Evolutionary conservation across 2,888 invertebrate genomes (phyloP).

Genomic region (Sclerodermus sp.): DNA sequence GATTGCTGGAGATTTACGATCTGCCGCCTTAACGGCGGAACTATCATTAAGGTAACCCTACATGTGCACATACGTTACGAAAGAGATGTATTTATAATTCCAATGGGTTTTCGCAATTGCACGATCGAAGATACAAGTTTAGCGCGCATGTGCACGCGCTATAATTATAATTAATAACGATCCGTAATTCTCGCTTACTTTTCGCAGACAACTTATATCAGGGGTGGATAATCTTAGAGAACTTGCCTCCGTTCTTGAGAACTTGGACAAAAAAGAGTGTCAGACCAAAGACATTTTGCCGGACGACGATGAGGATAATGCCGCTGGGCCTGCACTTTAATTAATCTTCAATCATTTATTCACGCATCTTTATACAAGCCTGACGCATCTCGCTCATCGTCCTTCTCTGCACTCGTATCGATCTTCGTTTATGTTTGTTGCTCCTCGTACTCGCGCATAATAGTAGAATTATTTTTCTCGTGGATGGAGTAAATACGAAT

Average conservation of each 20-base stretch:
- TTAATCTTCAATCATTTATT: conserved; percentile 5
- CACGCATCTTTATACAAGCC: not conserved
- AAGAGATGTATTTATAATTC: not conserved
- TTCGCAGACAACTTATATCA: conserved; percentile 66
- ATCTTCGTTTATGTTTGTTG: too few species aligned
- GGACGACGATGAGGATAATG: conserved; percentile 59
- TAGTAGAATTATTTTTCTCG: too few species aligned
- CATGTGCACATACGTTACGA: not conserved
- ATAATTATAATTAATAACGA: not conserved
- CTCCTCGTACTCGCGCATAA: too few species aligned
- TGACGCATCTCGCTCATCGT: too few species aligned
- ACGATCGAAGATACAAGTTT: too few species aligned
- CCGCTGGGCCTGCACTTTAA: conserved; percentile 60
- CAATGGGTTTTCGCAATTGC: too few species aligned
- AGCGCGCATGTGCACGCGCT: too few species aligned
- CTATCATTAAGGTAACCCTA: conserved; percentile 63
- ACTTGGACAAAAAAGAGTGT: conserved; percentile 62
- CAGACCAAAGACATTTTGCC: conserved; percentile 59
- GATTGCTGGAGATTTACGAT: conserved; percentile 65
- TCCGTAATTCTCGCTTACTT: conserved; percentile 8
- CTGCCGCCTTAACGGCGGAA: conserved; percentile 69
- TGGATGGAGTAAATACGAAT: too few species aligned
- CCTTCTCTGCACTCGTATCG: too few species aligned
- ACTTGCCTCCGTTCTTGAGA: conserved; percentile 67
- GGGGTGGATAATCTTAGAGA: conserved; percentile 70